These are phyloP conservation scores for Pandion haliaetus DNA, from an alignment of 2,113 vertebrate genomes.

Conservation along the genomic window DNA sequence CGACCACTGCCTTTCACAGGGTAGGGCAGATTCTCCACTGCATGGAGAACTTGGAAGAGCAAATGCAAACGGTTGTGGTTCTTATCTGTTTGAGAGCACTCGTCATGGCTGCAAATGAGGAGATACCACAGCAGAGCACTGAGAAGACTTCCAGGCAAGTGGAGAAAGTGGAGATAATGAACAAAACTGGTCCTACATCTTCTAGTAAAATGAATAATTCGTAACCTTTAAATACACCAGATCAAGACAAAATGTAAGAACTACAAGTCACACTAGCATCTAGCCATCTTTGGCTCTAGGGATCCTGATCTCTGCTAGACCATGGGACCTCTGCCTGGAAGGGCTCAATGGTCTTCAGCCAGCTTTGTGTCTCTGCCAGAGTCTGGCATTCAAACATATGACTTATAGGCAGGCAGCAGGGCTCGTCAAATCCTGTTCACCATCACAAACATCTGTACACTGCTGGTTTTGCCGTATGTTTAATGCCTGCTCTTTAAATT, in stretches of 20 bases:
- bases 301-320: neutral
- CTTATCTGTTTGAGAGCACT: neutral
- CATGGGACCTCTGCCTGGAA: neutral
- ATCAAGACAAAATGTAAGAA: neutral
- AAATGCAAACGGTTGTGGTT: neutral
- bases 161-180: neutral
- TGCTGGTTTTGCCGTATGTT: neutral
- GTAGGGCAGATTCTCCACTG: neutral
- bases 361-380: neutral
- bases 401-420: neutral
- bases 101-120: neutral
- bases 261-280: neutral
- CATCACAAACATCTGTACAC: neutral
- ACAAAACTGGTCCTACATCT: neutral
- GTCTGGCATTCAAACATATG: neutral
- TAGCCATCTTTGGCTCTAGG: neutral
- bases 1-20: fast-evolving
- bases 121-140: neutral
- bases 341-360: neutral
- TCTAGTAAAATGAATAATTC: neutral
- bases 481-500: neutral
- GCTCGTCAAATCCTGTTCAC: neutral
- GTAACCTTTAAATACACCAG: neutral
- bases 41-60: neutral
- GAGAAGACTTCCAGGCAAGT: neutral